Percentiles rank a stretch among this genome's conserved stretches.
Evolutionary conservation across 2,888 invertebrate species (phyloP).

Genomic region (Leptinotarsa tumamoca): DNA sequence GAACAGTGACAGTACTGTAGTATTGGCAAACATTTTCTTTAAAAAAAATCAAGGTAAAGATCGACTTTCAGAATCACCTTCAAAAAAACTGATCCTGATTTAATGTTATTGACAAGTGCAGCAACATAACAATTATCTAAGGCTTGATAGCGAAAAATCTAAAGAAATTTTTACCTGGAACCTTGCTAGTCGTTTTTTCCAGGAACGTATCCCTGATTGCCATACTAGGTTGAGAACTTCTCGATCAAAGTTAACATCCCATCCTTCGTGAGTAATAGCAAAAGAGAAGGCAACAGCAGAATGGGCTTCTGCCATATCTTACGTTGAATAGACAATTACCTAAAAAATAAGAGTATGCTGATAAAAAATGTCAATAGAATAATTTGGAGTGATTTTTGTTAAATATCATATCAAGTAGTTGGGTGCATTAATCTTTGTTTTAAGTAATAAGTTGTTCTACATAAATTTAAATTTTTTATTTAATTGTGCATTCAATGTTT

Average conservation of each 20-base stretch:
- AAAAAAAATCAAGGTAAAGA: too few relatives aligned
- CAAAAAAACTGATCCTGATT: neutral
- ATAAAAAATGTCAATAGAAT: neutral
- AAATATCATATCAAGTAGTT: too few relatives aligned
- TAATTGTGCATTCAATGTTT: too few relatives aligned
- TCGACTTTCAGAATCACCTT: too few relatives aligned
- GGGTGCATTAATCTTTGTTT: too few relatives aligned
- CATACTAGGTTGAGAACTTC: constrained; percentile 96
- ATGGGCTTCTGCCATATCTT: constrained; percentile 96
- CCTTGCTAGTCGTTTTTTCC: constrained; percentile 92
- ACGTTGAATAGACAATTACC: constrained; percentile 15
- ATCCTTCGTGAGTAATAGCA: constrained; percentile 97
- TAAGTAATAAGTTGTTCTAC: too few relatives aligned
- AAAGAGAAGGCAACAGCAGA: constrained; percentile 98
- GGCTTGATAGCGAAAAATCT: constrained; percentile 70
- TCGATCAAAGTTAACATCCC: constrained; percentile 97
- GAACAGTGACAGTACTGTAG: too few relatives aligned
- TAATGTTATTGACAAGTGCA: neutral
- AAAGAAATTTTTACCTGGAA: constrained; percentile 78
- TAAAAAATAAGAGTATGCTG: neutral
- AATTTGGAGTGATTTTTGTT: neutral
- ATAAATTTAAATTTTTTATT: too few relatives aligned
- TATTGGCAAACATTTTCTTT: too few relatives aligned
- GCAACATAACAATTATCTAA: constrained; percentile 73
- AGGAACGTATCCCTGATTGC: constrained; percentile 94